Evolutionary conservation across 2,888 invertebrate genomes (phyloP), one percentile per base, ranked within the genome.

Genomic region (Heliothis peltigera): DNA sequence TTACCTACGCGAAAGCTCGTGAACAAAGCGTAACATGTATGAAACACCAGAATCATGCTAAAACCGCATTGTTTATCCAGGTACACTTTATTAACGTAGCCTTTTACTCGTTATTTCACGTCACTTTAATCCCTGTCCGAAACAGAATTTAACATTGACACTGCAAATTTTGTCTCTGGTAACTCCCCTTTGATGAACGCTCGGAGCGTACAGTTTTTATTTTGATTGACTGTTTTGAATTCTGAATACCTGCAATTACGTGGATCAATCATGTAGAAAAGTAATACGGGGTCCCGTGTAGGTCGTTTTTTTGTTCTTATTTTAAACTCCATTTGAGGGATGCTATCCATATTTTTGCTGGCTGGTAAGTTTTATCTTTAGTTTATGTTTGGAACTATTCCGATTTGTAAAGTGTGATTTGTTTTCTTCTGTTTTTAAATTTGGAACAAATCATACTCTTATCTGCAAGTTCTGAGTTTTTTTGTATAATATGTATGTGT

Each of bases 71-170:
- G 52, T 63, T 28, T 28, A 21, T 58, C n/a, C 22, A 4, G 44
- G 7, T 42, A 28, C 8, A 44, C 35, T 63, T 62, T 69, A 63
- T 42, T 56, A 28, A 58, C 22, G n/a, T 10, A 17, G 17, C 35
- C 48, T 75, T 68, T 59, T 25, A 59, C 39, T n/a, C 39, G 39
- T 39, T 39, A 70, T 70, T 49, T n/a, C 43, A 52, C 39, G 44
- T 19, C 25, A 17, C 17, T 1, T 19, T 12, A 44, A 35, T 10
- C 53, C 52, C 25, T 39, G 55, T 46, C 15, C 12, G 6, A 21
- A 63, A 59, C 35, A 48, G 18, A 32, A 32, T 47, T 61, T 28
- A n/a, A n/a, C 21, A 32, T 53, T 46, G 12, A 43, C 17, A 28
- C 49, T 25, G 28, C 42, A 53, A n/a, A 35, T 55, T 71, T 71